Conservation (phyloP, 1,140 invertebrate species). For the Globodera rostochiensis region DNA sequence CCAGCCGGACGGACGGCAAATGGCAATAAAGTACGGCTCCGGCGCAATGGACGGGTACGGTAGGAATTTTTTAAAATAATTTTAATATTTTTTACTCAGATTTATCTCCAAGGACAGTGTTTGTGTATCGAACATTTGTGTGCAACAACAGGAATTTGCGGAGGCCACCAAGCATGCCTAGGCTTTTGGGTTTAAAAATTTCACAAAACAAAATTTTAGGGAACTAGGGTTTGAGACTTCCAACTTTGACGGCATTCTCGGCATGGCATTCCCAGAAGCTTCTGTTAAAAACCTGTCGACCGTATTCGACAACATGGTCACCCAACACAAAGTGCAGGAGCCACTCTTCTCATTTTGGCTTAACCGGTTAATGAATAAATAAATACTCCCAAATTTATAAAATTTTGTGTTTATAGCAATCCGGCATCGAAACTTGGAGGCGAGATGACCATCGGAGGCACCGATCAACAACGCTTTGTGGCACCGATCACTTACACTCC, state of each 20-base stretch:
- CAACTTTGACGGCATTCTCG: slow-evolving; percentile 96
- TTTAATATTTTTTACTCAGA: not conserved
- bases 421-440: slow-evolving; percentile 60
- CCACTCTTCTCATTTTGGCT: slow-evolving; percentile 96
- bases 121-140: slow-evolving; percentile 58
- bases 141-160: slow-evolving; percentile 82
- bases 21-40: slow-evolving; percentile 91
- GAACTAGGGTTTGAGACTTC: slow-evolving; percentile 91
- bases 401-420: slow-evolving; percentile 52
- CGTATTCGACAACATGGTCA: slow-evolving; percentile 90
- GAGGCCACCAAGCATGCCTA: slow-evolving; percentile 77
- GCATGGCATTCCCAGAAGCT: slow-evolving; percentile 85
- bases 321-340: slow-evolving; percentile 77
- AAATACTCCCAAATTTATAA: no score
- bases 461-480: slow-evolving; percentile 74
- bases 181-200: no score
- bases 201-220: slow-evolving; percentile 47
- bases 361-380: slow-evolving; percentile 67
- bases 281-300: slow-evolving; percentile 73
- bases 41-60: slow-evolving; percentile 88
- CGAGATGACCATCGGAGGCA: slow-evolving; percentile 67
- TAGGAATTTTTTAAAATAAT: not conserved
- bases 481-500: slow-evolving; percentile 89
- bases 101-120: slow-evolving; percentile 38
- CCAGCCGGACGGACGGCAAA: slow-evolving; percentile 82